phyloP scores from a whole-genome alignment of 2,797 vertebrate genomes.

The Tinamus major region DNA sequence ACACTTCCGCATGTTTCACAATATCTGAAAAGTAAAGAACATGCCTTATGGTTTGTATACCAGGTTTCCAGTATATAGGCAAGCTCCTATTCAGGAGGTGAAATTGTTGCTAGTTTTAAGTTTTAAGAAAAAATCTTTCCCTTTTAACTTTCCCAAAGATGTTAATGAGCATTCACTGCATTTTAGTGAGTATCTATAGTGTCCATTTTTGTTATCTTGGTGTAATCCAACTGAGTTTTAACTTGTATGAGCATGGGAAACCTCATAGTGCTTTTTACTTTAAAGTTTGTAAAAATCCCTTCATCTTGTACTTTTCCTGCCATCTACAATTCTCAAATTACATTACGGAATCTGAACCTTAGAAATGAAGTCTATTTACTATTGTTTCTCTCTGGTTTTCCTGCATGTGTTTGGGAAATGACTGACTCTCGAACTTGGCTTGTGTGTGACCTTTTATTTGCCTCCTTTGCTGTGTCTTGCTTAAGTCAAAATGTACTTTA shows the following conservation, averaged over 20 bases:
- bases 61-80: neutral
- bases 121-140: neutral
- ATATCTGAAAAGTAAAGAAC: neutral
- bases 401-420: neutral
- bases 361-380: neutral
- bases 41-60: neutral
- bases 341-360: neutral
- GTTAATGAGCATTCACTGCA: neutral
- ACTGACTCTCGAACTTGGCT: neutral
- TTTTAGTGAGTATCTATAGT: neutral
- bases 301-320: neutral
- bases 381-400: neutral
- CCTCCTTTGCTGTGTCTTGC: neutral
- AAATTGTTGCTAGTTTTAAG: neutral
- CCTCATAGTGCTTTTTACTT: neutral
- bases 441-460: neutral
- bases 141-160: neutral
- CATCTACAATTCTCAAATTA: neutral
- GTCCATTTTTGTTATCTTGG: neutral
- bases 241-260: neutral
- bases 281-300: neutral
- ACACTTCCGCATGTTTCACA: neutral
- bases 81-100: neutral
- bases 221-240: neutral
- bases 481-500: neutral